Evolutionary conservation across 2,113 vertebrate genomes (phyloP).

Genomic region (Aegypius monachus): DNA sequence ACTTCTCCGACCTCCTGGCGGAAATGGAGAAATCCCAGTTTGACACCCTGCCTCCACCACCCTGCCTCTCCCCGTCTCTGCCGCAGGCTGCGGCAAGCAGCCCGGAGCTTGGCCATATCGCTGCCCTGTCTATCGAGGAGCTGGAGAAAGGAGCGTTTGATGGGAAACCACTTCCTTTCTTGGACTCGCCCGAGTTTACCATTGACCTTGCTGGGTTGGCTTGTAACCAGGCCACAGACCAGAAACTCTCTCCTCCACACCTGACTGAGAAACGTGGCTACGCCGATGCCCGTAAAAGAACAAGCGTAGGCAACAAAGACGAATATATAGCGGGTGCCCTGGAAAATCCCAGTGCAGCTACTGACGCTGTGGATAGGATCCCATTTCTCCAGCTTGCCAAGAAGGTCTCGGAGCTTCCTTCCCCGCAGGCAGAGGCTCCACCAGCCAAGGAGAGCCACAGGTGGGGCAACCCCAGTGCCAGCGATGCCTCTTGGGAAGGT

Average conservation of each 20-base stretch:
- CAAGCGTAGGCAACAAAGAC: neutral
- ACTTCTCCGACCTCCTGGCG: conserved; percentile 71
- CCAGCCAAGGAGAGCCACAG: neutral
- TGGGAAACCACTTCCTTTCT: neutral
- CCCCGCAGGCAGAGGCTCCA: neutral
- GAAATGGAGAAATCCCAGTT: conserved; percentile 63
- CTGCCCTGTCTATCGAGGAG: neutral
- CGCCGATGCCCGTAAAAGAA: neutral
- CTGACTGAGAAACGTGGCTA: neutral
- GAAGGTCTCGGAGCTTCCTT: neutral
- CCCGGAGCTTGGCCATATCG: neutral
- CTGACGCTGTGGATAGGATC: neutral
- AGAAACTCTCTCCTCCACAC: neutral
- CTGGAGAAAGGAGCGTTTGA: conserved; percentile 1
- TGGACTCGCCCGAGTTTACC: neutral
- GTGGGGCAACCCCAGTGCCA: neutral
- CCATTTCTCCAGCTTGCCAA: conserved; percentile 18
- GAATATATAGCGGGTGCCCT: neutral
- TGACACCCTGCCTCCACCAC: conserved; percentile 55
- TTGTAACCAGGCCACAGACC: neutral
- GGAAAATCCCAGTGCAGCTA: neutral
- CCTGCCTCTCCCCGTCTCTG: conserved; percentile 55
- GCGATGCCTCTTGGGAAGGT: neutral
- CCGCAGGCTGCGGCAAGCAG: conserved; percentile 45
- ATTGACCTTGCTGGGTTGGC: neutral